phyloP scores from a whole-genome alignment of 2,797 vertebrate genomes.

The Tragelaphus oryx region DNA sequence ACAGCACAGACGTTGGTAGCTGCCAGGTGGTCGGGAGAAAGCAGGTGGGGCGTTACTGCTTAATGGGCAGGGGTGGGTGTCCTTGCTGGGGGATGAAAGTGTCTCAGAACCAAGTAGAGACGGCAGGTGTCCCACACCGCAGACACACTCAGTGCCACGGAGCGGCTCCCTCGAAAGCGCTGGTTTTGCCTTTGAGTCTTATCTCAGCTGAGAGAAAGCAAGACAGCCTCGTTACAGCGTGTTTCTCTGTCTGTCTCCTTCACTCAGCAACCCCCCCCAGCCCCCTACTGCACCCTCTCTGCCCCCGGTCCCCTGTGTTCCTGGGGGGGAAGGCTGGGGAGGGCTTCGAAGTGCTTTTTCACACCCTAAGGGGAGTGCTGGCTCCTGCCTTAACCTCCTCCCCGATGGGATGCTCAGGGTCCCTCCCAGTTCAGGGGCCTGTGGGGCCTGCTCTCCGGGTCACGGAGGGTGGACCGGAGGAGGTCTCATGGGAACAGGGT shows the following conservation, averaged over 20 bases:
- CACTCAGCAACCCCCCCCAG: rapidly evolving
- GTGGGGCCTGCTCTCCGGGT: not conserved
- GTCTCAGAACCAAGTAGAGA: not conserved
- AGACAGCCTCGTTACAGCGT: not conserved
- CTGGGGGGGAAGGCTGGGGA: rapidly evolving
- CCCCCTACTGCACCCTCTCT: rapidly evolving
- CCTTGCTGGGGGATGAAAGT: not conserved
- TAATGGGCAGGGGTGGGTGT: not conserved
- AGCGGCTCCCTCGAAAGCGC: not conserved
- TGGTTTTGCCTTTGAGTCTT: not conserved
- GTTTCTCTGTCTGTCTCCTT: not conserved
- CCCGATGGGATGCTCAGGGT: rapidly evolving
- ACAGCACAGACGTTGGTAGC: rapidly evolving
- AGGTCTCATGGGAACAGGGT: rapidly evolving
- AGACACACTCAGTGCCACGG: rapidly evolving
- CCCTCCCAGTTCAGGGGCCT: rapidly evolving
- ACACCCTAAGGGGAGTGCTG: not conserved
- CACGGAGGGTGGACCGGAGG: not conserved
- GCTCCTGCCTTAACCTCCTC: not conserved
- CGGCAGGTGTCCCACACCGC: rapidly evolving
- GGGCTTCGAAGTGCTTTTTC: not conserved
- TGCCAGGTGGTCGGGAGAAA: not conserved
- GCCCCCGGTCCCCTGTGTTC: rapidly evolving
- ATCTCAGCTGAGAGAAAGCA: not conserved
- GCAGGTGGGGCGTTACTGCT: rapidly evolving